Base-by-base conservation (phyloP, 2,888 invertebrate species). In the Cheilosia vernalis region DNA sequence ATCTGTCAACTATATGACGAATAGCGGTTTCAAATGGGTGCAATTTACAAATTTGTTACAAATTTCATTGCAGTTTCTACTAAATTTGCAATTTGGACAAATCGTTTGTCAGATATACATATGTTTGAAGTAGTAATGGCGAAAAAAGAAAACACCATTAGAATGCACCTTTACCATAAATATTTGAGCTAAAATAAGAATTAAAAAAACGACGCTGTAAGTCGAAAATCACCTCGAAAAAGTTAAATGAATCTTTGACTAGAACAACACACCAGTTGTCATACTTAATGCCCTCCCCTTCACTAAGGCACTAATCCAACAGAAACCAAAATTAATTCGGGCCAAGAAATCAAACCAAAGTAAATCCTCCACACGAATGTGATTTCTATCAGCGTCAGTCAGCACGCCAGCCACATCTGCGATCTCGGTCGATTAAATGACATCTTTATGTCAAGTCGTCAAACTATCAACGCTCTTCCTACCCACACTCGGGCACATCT, bases 361-460 rank as follows among this genome's bases (percentile, higher is more conserved):
- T 64, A 42, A 80, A 72, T 66, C 53, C 56, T 58, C 55, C 27
- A 44, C 81, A 66, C 80, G 76, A 81, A 80, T 77, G 81, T 47
- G 76, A 85, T 85, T 81, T 42, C 76, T 81, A 80, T 85, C 76
- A 63, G 64, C 61, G 67, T 66, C 66, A 81, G 81, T 61, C 61
- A 77, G 76, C 81, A 85, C 67, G 81, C 74, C 80, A 85, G 81
- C 74, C 80, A 85, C 76, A 81, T 85, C 85, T 76, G 70, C 72
- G 72, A 81, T 81, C 61, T 81, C 81, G 66, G 72, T 56, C 85
- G 85, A 81, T 85, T 85, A 85, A 85, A 81, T 81, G 85, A 81
- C 76, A 77, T 81, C 85, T 85, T 85, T 85, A 85, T 85, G 81
- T 85, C 76, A 85, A 85, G 85, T 81, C 85, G 60, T 85, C 85